phyloP scores from a whole-genome alignment of 2,888 invertebrate species.

The Dynastes tityus region DNA sequence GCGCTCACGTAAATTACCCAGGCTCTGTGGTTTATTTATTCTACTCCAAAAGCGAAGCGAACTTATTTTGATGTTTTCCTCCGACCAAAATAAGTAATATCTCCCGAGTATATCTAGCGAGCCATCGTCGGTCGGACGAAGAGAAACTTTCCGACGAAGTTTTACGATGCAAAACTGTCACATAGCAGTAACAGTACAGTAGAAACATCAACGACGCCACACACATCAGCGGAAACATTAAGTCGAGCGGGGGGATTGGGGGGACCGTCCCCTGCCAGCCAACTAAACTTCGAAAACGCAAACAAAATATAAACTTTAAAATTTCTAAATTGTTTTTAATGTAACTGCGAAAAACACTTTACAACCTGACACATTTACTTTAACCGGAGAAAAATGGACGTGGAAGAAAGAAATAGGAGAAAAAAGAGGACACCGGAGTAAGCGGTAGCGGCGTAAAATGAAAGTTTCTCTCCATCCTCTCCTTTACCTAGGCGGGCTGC shows the following conservation, averaged over 20 bases:
- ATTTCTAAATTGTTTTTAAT: slow-evolving; percentile 60
- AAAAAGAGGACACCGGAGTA: neutral
- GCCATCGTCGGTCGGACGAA: neutral
- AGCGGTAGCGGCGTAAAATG: neutral
- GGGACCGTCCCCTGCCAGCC: neutral
- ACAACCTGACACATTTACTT: slow-evolving; percentile 52
- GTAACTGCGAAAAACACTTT: slow-evolving; percentile 57
- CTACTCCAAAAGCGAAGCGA: neutral
- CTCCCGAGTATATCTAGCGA: slow-evolving; percentile 6
- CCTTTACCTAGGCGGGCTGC: neutral
- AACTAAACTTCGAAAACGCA: slow-evolving; percentile 14
- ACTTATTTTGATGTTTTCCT: neutral
- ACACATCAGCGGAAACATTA: slow-evolving; percentile 23
- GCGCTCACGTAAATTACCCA: no score
- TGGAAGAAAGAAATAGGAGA: neutral
- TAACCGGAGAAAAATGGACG: neutral
- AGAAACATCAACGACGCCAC: slow-evolving; percentile 4
- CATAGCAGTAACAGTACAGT: neutral
- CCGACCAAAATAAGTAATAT: neutral
- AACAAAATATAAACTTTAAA: slow-evolving; percentile 52
- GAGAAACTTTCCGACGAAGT: neutral
- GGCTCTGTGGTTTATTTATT: no score
- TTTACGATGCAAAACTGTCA: slow-evolving; percentile 15
- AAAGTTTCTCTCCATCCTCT: neutral
- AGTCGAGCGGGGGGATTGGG: neutral